phyloP scores from a whole-genome alignment of 2,888 invertebrate genomes.

The Eupithecia exiguata region DNA sequence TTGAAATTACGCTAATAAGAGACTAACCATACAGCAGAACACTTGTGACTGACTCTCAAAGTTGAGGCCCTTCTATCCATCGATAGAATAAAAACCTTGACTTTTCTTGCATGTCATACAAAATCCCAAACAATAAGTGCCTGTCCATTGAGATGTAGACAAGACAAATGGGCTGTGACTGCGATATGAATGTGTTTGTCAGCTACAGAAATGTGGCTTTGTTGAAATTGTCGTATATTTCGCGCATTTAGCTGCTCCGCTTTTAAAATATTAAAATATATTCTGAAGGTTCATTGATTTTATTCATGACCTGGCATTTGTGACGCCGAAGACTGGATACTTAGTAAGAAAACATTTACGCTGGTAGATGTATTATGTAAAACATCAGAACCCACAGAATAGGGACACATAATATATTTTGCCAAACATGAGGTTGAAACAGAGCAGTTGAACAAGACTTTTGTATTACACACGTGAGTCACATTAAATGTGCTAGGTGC shows the following conservation, averaged over 20 bases:
- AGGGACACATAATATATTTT: not conserved
- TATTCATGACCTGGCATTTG: slow-evolving; percentile 47
- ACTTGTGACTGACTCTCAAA: no score
- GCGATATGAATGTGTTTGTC: slow-evolving; percentile 39
- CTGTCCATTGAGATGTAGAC: slow-evolving; percentile 5
- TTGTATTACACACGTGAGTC: not conserved
- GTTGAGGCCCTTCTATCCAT: no score
- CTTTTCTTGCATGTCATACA: not conserved
- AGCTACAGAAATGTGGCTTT: slow-evolving; percentile 32
- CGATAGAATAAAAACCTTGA: slow-evolving; percentile 4
- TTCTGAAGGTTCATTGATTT: slow-evolving; percentile 49
- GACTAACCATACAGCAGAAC: no score
- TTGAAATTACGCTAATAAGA: no score
- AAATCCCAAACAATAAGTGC: not conserved
- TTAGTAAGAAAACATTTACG: slow-evolving; percentile 1
- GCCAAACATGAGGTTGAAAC: not conserved
- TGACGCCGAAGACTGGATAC: slow-evolving; percentile 36
- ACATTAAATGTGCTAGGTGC: not conserved
- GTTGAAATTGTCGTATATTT: slow-evolving; percentile 50
- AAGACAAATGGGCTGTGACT: slow-evolving; percentile 36
- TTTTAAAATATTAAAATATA: slow-evolving; percentile 57
- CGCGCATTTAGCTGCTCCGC: slow-evolving; percentile 33
- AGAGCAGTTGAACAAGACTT: not conserved
- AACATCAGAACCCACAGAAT: not conserved
- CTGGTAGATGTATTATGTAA: not conserved